Base-by-base conservation (phyloP, 2,113 vertebrate species). In the Leptobrachium leishanense region DNA sequence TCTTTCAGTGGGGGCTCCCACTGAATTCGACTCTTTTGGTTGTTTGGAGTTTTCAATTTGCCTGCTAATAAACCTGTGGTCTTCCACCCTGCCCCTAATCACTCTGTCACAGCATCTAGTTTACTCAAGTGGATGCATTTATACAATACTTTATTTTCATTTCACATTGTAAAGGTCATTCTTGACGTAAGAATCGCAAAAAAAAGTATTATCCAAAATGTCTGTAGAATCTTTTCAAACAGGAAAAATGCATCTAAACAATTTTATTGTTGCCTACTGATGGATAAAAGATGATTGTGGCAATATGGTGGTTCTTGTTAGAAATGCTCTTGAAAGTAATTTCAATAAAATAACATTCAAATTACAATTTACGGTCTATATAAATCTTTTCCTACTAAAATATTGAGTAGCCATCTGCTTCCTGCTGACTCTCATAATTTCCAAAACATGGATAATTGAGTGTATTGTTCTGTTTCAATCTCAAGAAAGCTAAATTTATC, bases 381-480 rank as follows among this genome's bases (percentile, higher is more conserved):
- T 62, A 74, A 68, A 80, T 80, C 78, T 73, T 57, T 79, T 73
- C 46, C 72, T 50, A 31, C 78, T 62, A 68, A 80, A 80, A 74
- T 80, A 80, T 74, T 74, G 78, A 74, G 59, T 80, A 62, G 64
- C 71, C 78, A 80, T 74, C 72, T 81, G 78, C 72, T 81, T 81
- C 54, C 63, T 68, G 72, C 31, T 63, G 15, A 20, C 53, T 74
- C 20, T 44, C n/a, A 74, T 81, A 74, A 74, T 81, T 81, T 62
- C 53, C 73, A 68, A 81, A 81, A 74, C 63, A 74, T 81, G 65
- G 72, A 74, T 81, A 81, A 74, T 81, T 81, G 73, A 81, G 65
- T 80, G 63, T 74, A 80, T 80, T 80, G 77, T 80, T 80, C 71
- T 39, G 53, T 59, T 80, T 55, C 71, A 54, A 54, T 68, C 53